A percentile compares a stretch with the other conserved stretches of the same genome.
These are phyloP conservation scores for Eulemur rufifrons DNA, from an alignment of 2,113 vertebrate genomes.

Conservation along the genomic window DNA sequence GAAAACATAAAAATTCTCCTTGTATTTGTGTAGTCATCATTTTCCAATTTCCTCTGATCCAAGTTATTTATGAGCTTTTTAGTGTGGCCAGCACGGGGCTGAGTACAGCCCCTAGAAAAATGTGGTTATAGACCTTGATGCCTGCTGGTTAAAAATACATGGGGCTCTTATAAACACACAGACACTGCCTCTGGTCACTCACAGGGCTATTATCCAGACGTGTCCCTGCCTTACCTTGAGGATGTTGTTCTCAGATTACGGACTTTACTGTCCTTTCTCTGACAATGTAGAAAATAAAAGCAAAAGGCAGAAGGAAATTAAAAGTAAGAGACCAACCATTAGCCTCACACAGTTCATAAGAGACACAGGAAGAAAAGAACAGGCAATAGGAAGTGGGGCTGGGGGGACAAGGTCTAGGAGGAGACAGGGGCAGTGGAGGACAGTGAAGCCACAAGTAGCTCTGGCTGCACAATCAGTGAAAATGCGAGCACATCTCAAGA, in stretches of 20 bases:
- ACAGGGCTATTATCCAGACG: conserved; percentile 6
- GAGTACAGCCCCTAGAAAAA: conserved; percentile 68
- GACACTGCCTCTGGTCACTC: conserved; percentile 45
- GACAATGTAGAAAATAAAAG: neutral
- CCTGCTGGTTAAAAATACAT: conserved; percentile 66
- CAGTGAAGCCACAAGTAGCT: neutral
- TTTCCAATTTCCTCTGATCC: conserved; percentile 73
- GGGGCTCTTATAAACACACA: conserved; percentile 49
- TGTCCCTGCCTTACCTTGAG: neutral
- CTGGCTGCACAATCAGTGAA: neutral
- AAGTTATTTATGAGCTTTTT: conserved; percentile 74
- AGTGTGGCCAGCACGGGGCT: conserved; percentile 37
- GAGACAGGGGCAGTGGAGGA: neutral
- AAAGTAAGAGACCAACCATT: neutral
- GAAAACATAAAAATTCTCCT: conserved; percentile 73
- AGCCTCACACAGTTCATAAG: neutral
- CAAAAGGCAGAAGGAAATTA: neutral
- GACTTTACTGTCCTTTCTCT: conserved; percentile 33
- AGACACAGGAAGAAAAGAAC: neutral
- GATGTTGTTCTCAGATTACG: conserved; percentile 59
- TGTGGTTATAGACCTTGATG: conserved; percentile 65
- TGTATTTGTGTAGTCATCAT: conserved; percentile 73
- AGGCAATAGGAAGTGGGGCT: neutral
- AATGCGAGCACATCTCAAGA: conserved; percentile 43
- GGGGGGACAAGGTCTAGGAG: fast-evolving